These are phyloP conservation scores for Remorina albescens DNA, from an alignment of 2,797 vertebrate genomes.

Conservation along the genomic window DNA sequence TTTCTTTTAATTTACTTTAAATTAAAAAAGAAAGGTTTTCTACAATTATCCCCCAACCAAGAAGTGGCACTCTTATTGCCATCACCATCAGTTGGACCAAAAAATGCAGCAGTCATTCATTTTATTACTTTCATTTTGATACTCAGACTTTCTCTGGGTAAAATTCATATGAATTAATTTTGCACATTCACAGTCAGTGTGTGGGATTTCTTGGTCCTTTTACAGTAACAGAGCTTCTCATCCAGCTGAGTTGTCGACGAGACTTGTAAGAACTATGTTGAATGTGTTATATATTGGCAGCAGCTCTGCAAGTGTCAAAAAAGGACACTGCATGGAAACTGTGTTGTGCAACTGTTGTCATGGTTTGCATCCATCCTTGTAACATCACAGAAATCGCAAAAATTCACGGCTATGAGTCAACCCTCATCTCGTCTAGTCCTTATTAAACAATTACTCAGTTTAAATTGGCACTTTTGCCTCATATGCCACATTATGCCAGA, in stretches of 20 bases:
- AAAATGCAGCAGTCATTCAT: neutral
- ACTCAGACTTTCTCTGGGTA: neutral
- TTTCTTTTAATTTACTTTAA: no score
- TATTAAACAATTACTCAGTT: neutral
- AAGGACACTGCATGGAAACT: neutral
- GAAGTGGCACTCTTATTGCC: neutral
- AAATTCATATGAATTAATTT: neutral
- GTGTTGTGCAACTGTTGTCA: neutral
- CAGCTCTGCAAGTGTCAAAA: neutral
- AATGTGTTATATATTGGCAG: neutral
- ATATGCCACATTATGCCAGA: constrained; percentile 6
- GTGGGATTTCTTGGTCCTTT: neutral
- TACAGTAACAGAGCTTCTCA: neutral
- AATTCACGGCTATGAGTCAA: constrained; percentile 13
- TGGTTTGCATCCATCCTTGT: neutral
- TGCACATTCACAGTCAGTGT: neutral
- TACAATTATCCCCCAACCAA: no score
- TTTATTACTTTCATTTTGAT: neutral
- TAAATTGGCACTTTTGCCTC: constrained; percentile 12
- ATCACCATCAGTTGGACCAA: neutral
- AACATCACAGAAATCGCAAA: constrained; percentile 5
- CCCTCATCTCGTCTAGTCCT: neutral
- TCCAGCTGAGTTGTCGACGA: neutral
- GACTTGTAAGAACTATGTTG: neutral
- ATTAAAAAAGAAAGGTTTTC: no score